These are phyloP conservation scores for Bradypodion ventrale DNA, from an alignment of 2,797 vertebrate genomes.

Conservation along the genomic window DNA sequence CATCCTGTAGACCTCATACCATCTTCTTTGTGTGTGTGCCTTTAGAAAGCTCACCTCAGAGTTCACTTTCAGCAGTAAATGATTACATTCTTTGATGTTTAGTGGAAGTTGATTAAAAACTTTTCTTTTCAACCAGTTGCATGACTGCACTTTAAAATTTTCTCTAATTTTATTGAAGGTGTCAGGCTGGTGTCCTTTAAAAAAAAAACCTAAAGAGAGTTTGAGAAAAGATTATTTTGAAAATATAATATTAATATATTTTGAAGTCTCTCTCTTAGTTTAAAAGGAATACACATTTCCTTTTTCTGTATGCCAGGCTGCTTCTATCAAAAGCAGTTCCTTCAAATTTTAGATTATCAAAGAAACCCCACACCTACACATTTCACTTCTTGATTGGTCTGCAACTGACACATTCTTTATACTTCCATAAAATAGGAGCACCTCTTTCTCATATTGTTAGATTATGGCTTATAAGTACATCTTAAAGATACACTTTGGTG, in stretches of 20 bases:
- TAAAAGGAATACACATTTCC: background rate
- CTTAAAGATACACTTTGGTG: too few relatives aligned
- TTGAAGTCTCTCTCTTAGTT: background rate
- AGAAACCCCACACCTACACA: background rate
- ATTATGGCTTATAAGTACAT: too few relatives aligned
- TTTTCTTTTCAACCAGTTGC: background rate
- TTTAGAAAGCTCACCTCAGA: background rate
- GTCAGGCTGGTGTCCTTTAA: background rate
- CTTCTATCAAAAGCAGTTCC: slow-evolving; percentile 1
- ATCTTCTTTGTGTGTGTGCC: background rate
- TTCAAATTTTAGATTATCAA: slow-evolving; percentile 33
- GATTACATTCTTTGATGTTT: background rate
- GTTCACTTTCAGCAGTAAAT: background rate
- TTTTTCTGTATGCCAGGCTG: background rate
- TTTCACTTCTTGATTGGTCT: background rate
- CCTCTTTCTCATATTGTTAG: too few relatives aligned
- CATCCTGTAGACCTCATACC: background rate
- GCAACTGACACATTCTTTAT: too few relatives aligned
- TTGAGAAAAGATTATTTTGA: background rate
- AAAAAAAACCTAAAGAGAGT: background rate
- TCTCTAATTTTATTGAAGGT: background rate
- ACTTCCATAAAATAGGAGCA: too few relatives aligned
- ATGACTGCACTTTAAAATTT: background rate
- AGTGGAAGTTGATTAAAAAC: background rate
- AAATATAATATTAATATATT: background rate